Percentiles rank a stretch among this genome's conserved stretches.
These are phyloP conservation scores for Herpailurus yagouaroundi DNA, from an alignment of 2,113 vertebrate genomes.

Conservation along the genomic window DNA sequence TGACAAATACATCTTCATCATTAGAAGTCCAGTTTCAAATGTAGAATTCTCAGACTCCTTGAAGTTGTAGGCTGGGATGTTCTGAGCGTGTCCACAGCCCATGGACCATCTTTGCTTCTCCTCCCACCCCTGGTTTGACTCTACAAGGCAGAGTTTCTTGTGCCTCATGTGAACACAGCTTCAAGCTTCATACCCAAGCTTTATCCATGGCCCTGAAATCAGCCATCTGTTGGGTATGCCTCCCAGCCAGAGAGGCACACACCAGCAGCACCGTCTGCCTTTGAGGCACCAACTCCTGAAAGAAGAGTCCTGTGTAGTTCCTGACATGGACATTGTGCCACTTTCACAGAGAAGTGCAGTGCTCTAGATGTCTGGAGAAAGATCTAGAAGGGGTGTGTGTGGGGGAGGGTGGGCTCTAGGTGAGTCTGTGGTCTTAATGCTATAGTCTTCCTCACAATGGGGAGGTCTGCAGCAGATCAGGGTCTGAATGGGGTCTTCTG, in stretches of 20 bases:
- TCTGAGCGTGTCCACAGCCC: background rate
- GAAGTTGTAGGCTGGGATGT: background rate
- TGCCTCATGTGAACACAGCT: background rate
- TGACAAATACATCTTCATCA: background rate
- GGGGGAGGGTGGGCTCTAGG: rapidly evolving
- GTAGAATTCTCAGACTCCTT: background rate
- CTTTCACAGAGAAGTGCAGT: background rate
- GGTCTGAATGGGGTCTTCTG: background rate
- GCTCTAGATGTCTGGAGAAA: background rate
- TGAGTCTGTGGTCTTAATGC: background rate
- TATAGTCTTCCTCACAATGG: too few species aligned
- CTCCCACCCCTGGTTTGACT: too few species aligned
- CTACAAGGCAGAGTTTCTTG: background rate
- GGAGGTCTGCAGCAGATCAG: background rate
- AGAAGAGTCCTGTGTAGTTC: background rate
- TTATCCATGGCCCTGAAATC: background rate
- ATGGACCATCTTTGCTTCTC: background rate
- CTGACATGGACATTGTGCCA: background rate
- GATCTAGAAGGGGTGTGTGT: background rate
- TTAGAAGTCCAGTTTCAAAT: background rate
- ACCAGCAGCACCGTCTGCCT: background rate
- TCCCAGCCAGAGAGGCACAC: background rate
- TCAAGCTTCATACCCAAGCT: background rate
- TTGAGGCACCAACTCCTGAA: background rate
- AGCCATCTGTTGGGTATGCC: too few species aligned